phyloP scores from a whole-genome alignment of 64 coral and sea anemone species.

The Actinia tenebrosa region DNA sequence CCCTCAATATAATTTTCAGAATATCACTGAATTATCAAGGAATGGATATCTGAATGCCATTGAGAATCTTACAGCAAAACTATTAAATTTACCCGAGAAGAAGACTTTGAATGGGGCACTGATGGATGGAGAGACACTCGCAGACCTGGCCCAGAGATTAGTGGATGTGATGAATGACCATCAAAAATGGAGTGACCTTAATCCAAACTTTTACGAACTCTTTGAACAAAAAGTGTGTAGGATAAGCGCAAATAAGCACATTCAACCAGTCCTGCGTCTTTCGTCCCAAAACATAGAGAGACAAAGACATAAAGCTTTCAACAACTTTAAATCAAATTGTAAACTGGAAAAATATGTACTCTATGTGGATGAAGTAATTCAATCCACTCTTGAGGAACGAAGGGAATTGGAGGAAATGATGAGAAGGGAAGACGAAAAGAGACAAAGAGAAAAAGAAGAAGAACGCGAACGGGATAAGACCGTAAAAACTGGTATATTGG shows the following conservation, averaged over 20 bases:
- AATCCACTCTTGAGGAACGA: not conserved
- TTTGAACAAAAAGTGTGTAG: constrained; percentile 3
- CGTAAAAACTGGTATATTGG: not conserved
- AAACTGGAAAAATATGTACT: not conserved
- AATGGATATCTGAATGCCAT: not conserved
- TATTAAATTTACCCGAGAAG: constrained; percentile 39
- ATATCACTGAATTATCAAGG: not conserved
- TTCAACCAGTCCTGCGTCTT: not conserved
- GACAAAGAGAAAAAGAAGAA: not conserved
- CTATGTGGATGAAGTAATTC: not conserved
- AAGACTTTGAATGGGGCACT: constrained; percentile 30
- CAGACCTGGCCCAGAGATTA: not conserved
- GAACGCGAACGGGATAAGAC: no score
- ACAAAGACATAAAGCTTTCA: not conserved
- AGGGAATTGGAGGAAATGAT: not conserved
- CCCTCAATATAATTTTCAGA: not conserved
- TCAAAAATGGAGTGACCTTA: not conserved
- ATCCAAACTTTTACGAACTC: not conserved
- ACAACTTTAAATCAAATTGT: not conserved
- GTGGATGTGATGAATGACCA: not conserved
- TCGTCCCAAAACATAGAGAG: not conserved
- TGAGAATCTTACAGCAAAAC: not conserved
- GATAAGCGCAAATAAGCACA: not conserved
- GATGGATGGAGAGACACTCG: constrained; percentile 37
- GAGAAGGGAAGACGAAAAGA: not conserved